Percentiles rank a stretch among this genome's conserved stretches.
These are phyloP conservation scores for Osmoderma eremita DNA, from an alignment of 2,888 invertebrate species.

Conservation along the genomic window DNA sequence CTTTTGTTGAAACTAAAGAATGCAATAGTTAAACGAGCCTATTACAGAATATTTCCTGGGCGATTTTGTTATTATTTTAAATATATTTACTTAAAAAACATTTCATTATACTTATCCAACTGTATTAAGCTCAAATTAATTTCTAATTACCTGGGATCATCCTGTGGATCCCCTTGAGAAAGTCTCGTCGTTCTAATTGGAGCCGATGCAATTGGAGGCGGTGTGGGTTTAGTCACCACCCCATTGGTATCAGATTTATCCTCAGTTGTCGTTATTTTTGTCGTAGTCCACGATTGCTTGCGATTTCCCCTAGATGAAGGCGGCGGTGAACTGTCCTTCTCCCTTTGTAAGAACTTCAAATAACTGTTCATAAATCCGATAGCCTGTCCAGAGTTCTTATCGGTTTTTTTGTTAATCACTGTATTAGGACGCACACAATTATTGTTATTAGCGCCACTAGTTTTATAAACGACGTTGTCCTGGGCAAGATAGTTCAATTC, in stretches of 20 bases:
- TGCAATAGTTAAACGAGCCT: no score
- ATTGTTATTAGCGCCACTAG: slow-evolving; percentile 38
- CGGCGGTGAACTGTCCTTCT: slow-evolving; percentile 83
- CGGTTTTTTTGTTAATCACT: slow-evolving; percentile 44
- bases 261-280: slow-evolving; percentile 60
- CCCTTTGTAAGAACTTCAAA: slow-evolving; percentile 84
- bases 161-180: slow-evolving; percentile 67
- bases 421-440: slow-evolving; percentile 38
- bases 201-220: slow-evolving; percentile 59
- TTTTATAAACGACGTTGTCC: slow-evolving; percentile 43
- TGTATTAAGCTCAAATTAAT: neutral
- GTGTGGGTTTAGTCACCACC: slow-evolving; percentile 52
- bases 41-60: no score
- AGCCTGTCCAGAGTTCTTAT: slow-evolving; percentile 62
- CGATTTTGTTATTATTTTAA: no score
- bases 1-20: no score
- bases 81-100: neutral
- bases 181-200: slow-evolving; percentile 57
- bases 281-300: slow-evolving; percentile 72
- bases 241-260: slow-evolving; percentile 63
- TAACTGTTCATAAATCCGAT: slow-evolving; percentile 89
- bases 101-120: neutral
- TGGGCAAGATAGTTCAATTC: slow-evolving; percentile 84
- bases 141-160: slow-evolving; percentile 69
- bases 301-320: slow-evolving; percentile 75